Conservation (phyloP, 2,797 vertebrate genomes). For the Chromis chromis region DNA sequence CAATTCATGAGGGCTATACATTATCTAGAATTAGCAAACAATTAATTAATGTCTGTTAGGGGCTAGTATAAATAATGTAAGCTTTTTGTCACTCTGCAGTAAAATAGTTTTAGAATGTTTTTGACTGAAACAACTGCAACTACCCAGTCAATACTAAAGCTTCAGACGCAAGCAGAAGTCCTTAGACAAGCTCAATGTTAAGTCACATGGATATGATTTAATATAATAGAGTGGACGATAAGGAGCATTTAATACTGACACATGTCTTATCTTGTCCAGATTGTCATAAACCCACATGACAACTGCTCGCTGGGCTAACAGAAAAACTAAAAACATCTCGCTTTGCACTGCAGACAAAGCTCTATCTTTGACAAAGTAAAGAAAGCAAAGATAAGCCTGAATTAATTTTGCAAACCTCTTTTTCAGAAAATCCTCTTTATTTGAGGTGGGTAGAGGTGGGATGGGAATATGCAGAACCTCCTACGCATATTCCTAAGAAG, state of each 20-base stretch:
- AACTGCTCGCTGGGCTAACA: slow-evolving; percentile 46
- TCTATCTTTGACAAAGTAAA: slow-evolving; percentile 46
- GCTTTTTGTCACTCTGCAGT: slow-evolving; percentile 39
- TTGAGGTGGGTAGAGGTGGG: slow-evolving; percentile 45
- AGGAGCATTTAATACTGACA: slow-evolving; percentile 39
- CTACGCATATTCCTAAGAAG: slow-evolving; percentile 60
- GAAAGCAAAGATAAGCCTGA: slow-evolving; percentile 56
- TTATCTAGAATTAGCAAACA: slow-evolving; percentile 47
- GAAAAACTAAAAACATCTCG: slow-evolving; percentile 48
- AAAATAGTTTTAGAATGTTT: slow-evolving; percentile 44
- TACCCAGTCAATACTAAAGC: slow-evolving; percentile 58
- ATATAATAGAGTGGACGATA: slow-evolving; percentile 13
- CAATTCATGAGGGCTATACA: slow-evolving; percentile 37
- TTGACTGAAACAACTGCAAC: slow-evolving; percentile 28
- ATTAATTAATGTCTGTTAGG: slow-evolving; percentile 47
- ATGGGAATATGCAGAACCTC: slow-evolving; percentile 60
- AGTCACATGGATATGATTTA: slow-evolving; percentile 23
- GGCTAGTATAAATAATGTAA: slow-evolving; percentile 38
- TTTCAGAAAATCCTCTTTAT: slow-evolving; percentile 69
- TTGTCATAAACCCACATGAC: slow-evolving; percentile 20
- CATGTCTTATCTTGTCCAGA: slow-evolving; percentile 23
- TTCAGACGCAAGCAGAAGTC: slow-evolving; percentile 37
- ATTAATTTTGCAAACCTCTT: slow-evolving; percentile 68
- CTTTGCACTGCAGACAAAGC: slow-evolving; percentile 48
- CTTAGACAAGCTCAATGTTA: slow-evolving; percentile 21